phyloP scores from a whole-genome alignment of 2,888 invertebrate genomes.

The Lingula anatina region DNA sequence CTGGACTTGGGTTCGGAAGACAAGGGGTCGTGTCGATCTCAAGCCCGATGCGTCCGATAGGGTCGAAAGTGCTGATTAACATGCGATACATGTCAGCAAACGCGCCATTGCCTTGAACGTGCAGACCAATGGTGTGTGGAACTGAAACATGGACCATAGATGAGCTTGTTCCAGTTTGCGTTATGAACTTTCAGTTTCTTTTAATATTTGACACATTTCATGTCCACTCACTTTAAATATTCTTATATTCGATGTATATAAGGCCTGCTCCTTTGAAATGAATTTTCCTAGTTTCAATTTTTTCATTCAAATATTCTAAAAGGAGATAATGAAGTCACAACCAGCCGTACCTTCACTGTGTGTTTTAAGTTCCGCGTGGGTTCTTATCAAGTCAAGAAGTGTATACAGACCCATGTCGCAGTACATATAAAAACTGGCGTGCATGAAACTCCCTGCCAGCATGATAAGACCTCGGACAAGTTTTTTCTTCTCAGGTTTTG shows the following conservation, averaged over 20 bases:
- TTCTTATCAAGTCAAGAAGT: conserved; percentile 60
- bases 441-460: conserved; percentile 64
- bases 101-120: neutral
- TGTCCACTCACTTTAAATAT: no score
- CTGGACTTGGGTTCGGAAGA: conserved; percentile 67
- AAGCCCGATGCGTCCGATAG: conserved; percentile 16
- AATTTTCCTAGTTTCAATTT: no score
- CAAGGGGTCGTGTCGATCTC: conserved; percentile 65
- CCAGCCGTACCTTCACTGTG: conserved; percentile 25
- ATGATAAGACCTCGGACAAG: conserved; percentile 59
- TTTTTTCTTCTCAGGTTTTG: conserved; percentile 60
- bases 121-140: neutral
- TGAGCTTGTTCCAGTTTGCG: no score
- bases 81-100: neutral
- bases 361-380: conserved; percentile 51
- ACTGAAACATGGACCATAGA: neutral
- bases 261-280: no score
- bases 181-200: no score
- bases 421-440: conserved; percentile 68
- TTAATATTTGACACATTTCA: no score
- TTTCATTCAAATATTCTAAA: no score
- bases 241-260: no score
- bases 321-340: no score
- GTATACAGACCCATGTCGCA: conserved; percentile 76
- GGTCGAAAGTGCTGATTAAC: neutral